Percentiles rank a stretch among this genome's conserved stretches.
Conservation (phyloP, 1,140 invertebrate species). For the Pygmarrhopalites habei region DNA sequence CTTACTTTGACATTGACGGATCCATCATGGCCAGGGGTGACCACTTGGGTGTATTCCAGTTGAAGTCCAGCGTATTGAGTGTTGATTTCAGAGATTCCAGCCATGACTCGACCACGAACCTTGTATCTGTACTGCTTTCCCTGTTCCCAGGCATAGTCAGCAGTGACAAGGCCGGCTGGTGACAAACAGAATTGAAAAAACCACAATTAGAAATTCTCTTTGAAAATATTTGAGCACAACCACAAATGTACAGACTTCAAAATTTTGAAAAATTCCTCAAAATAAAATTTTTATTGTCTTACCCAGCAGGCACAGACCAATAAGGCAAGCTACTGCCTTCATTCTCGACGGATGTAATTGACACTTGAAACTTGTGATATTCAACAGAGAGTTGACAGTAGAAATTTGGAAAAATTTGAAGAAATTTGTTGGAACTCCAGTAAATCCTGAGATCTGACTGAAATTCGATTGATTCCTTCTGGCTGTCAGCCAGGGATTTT, state of each 20-base stretch:
- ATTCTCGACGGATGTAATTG: too few species aligned
- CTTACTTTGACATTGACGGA: constrained; percentile 23
- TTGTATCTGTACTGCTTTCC: constrained; percentile 25
- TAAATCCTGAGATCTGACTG: too few species aligned
- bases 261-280: not conserved
- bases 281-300: constrained; percentile 6
- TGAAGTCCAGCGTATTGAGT: constrained; percentile 30
- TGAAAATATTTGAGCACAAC: not conserved
- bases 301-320: constrained; percentile 35
- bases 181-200: constrained; percentile 16
- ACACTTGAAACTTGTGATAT: too few species aligned
- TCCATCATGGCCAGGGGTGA: constrained; percentile 1
- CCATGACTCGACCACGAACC: constrained; percentile 27
- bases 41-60: constrained; percentile 19
- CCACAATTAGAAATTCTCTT: not conserved
- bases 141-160: constrained; percentile 24
- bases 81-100: constrained; percentile 22
- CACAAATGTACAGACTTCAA: not conserved
- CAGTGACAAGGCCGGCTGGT: constrained; percentile 27
- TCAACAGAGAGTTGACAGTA: too few species aligned
- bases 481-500: too few species aligned
- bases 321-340: constrained; percentile 21
- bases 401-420: too few species aligned
- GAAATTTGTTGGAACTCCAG: too few species aligned
- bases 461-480: too few species aligned